Conservation (phyloP, 2,113 vertebrate genomes). For the Oncorhynchus clarkii region DNA sequence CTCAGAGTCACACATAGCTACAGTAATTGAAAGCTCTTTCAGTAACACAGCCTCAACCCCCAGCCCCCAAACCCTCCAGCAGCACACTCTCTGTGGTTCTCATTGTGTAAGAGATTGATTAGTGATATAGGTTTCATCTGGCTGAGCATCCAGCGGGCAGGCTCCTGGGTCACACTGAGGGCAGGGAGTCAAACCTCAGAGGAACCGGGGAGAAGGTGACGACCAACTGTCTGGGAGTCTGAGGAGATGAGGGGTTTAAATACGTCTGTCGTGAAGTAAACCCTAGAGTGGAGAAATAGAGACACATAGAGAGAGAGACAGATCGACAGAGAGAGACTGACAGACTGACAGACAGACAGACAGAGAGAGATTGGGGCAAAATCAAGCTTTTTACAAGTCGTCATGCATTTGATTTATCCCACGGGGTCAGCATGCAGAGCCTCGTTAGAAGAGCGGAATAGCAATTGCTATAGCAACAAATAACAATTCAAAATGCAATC, state of each 20-base stretch:
- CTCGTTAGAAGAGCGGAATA: no score
- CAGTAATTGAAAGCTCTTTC: slow-evolving; percentile 18
- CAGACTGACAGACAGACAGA: background rate
- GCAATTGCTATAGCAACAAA: no score
- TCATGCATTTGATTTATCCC: no score
- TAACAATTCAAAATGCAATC: no score
- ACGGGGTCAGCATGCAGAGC: no score
- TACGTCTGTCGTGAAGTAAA: slow-evolving; percentile 28
- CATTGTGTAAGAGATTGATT: slow-evolving; percentile 4
- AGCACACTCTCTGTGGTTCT: slow-evolving; percentile 22
- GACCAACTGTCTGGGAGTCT: slow-evolving; percentile 4
- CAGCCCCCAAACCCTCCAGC: background rate
- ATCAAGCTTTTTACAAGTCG: no score
- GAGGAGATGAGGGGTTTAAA: slow-evolving; percentile 18
- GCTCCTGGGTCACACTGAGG: slow-evolving; percentile 45
- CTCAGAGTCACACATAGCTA: slow-evolving; percentile 7
- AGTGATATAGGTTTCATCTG: slow-evolving; percentile 31
- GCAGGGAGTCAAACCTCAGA: slow-evolving; percentile 1
- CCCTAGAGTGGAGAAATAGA: background rate
- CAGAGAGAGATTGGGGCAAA: no score
- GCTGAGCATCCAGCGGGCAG: slow-evolving; percentile 5
- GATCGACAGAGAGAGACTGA: background rate
- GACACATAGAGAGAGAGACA: background rate
- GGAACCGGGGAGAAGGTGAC: background rate
- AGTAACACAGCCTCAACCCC: slow-evolving; percentile 17